Conservation (phyloP, 2,113 vertebrate species). For the Hydrolagus affinis region DNA sequence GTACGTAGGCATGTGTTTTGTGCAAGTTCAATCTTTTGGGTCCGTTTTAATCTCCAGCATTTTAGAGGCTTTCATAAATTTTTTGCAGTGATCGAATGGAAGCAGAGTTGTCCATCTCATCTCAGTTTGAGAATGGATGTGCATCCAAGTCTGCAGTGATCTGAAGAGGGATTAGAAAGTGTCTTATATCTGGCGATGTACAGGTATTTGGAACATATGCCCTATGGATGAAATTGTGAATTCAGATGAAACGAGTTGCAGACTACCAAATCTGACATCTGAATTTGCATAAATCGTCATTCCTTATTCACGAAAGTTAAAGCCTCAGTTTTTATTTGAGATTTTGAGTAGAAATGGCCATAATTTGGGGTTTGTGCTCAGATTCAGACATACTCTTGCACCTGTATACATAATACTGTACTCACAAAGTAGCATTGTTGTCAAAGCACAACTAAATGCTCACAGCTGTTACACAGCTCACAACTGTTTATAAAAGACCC, state of each 20-base stretch:
- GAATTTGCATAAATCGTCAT: not conserved
- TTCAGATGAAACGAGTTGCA: not conserved
- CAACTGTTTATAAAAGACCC: not conserved
- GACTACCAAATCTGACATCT: not conserved
- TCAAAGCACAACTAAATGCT: not conserved
- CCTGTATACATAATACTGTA: not conserved
- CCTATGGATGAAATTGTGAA: not conserved
- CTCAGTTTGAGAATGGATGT: not conserved
- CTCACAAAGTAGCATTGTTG: not conserved
- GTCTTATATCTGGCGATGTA: not conserved
- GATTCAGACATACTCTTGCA: not conserved
- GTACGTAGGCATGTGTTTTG: too few relatives aligned
- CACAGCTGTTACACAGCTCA: not conserved
- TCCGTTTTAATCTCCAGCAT: too few relatives aligned
- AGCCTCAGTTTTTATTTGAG: not conserved
- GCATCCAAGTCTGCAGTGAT: not conserved
- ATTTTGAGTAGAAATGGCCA: not conserved
- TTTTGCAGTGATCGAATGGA: too few relatives aligned
- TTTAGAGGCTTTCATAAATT: too few relatives aligned
- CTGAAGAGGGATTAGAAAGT: not conserved
- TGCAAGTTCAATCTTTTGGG: too few relatives aligned
- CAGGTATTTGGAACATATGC: not conserved
- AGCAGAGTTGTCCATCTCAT: not conserved
- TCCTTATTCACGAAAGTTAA: not conserved
- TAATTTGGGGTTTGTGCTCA: not conserved